phyloP scores from a whole-genome alignment of 2,888 invertebrate species.

The Parnassius apollo region DNA sequence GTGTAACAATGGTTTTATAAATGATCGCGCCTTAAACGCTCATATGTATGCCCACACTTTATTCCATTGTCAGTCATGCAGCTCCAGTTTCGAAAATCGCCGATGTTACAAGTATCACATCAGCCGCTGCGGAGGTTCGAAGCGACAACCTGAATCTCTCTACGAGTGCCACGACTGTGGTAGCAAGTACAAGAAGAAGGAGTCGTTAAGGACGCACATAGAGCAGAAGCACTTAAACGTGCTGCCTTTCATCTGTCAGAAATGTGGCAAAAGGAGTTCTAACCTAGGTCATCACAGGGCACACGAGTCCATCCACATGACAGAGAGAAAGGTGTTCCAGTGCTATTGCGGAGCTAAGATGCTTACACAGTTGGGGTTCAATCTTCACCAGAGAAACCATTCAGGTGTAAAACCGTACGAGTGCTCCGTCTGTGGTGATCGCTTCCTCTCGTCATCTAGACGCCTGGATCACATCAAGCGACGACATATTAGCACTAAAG shows the following conservation, averaged over 20 bases:
- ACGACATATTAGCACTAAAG: slow-evolving; percentile 50
- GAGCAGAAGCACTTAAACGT: slow-evolving; percentile 65
- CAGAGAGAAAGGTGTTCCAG: slow-evolving; percentile 45
- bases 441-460: slow-evolving; percentile 64
- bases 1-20: slow-evolving; percentile 53
- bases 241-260: slow-evolving; percentile 55
- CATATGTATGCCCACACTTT: slow-evolving; percentile 57
- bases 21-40: slow-evolving; percentile 51
- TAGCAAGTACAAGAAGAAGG: slow-evolving; percentile 55
- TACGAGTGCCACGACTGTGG: slow-evolving; percentile 64
- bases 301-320: slow-evolving; percentile 53
- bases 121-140: slow-evolving; percentile 39
- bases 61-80: slow-evolving; percentile 55
- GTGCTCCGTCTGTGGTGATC: slow-evolving; percentile 58
- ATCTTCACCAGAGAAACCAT: slow-evolving; percentile 61
- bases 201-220: slow-evolving; percentile 61
- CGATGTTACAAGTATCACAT: slow-evolving; percentile 59
- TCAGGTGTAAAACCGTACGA: slow-evolving; percentile 62
- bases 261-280: slow-evolving; percentile 63
- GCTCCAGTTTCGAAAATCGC: slow-evolving; percentile 53
- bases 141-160: slow-evolving; percentile 18
- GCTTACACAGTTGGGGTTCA: slow-evolving; percentile 53
- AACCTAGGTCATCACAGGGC: slow-evolving; percentile 57
- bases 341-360: slow-evolving; percentile 63
- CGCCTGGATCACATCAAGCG: slow-evolving; percentile 63